phyloP scores from a whole-genome alignment of 2,797 vertebrate species.

The Sebastiscus albofasciatus region DNA sequence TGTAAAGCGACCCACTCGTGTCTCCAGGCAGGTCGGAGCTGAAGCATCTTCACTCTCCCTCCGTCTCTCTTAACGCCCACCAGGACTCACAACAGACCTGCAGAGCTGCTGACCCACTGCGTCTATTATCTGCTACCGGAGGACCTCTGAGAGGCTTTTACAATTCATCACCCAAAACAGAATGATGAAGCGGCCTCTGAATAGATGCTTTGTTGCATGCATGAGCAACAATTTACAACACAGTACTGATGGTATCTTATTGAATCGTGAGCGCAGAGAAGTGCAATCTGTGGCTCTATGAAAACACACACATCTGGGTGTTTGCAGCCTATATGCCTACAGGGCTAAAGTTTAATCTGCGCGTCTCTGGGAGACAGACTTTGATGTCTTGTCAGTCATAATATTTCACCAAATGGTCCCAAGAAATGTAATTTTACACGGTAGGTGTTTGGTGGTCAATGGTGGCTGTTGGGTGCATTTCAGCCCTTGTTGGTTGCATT shows the following conservation, averaged over 20 bases:
- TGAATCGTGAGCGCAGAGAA: neutral
- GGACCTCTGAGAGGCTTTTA: neutral
- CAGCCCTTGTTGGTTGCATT: neutral
- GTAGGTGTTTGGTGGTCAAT: neutral
- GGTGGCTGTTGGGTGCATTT: neutral
- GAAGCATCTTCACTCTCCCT: conserved; percentile 26
- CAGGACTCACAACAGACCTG: conserved; percentile 60
- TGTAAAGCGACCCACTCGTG: conserved; percentile 24
- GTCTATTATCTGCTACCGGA: conserved; percentile 7
- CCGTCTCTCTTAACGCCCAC: conserved; percentile 64
- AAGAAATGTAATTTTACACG: neutral
- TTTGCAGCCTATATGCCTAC: neutral
- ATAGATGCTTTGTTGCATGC: neutral
- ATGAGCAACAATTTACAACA: neutral
- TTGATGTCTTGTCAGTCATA: neutral
- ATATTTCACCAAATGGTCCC: neutral
- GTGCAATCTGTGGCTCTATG: neutral
- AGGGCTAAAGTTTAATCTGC: neutral
- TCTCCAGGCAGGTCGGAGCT: conserved; percentile 18
- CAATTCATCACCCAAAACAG: neutral
- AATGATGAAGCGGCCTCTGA: neutral
- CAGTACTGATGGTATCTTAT: neutral
- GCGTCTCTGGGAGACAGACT: neutral
- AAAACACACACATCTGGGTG: neutral
- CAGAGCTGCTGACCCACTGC: conserved; percentile 46